Conservation (phyloP, 2,797 vertebrate genomes). For the Anabas testudineus region DNA sequence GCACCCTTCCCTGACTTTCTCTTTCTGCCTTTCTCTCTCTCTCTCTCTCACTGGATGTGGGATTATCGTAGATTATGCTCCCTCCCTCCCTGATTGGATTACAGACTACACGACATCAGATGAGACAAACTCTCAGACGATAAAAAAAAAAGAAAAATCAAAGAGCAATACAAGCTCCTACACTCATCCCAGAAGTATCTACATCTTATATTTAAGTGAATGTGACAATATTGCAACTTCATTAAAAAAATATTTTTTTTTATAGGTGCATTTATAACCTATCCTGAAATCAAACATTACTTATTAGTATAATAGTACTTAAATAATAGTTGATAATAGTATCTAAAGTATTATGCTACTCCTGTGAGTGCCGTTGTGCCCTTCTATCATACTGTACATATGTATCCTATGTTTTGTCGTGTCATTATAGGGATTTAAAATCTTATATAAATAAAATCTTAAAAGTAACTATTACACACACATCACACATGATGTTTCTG, state of each 20-base stretch:
- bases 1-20: constrained; percentile 48
- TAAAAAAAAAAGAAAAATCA: constrained; percentile 65
- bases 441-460: too few species aligned
- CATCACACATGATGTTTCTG: too few species aligned
- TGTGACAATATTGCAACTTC: not conserved
- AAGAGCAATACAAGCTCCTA: constrained; percentile 57
- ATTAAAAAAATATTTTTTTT: too few species aligned
- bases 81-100: constrained; percentile 83
- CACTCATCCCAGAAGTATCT: not conserved
- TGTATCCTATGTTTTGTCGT: not conserved
- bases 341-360: not conserved
- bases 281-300: not conserved
- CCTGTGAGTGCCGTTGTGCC: not conserved
- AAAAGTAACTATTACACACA: not conserved
- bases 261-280: not conserved
- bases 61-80: constrained; percentile 84
- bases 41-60: constrained; percentile 66
- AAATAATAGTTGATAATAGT: not conserved
- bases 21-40: constrained; percentile 47
- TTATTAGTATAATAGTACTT: not conserved
- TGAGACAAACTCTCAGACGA: constrained; percentile 62
- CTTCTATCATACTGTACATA: too few species aligned
- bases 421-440: not conserved
- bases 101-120: constrained; percentile 72
- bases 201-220: not conserved